Conservation (phyloP, 2,797 vertebrate genomes). For the Mycteria americana region DNA sequence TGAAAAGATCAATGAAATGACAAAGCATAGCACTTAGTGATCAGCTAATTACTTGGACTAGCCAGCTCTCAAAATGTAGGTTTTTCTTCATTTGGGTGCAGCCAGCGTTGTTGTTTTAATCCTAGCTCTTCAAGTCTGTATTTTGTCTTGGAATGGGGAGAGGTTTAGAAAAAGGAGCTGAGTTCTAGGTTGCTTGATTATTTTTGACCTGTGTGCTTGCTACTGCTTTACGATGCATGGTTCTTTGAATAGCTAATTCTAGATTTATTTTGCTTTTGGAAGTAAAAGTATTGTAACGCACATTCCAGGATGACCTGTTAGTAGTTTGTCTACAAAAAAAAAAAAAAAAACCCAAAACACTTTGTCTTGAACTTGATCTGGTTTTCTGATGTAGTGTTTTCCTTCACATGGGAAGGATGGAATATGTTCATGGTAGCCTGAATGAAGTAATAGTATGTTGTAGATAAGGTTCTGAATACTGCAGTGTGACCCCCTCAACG, state of each 20-base stretch:
- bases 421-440: background rate
- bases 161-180: background rate
- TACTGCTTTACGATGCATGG: background rate
- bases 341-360: no score
- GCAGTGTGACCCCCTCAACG: background rate
- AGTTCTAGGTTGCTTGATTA: background rate
- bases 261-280: background rate
- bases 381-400: background rate
- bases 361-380: background rate
- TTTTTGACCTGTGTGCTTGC: background rate
- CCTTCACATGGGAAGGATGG: accelerated
- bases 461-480: accelerated
- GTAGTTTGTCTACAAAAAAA: background rate
- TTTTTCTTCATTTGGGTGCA: background rate
- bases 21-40: background rate
- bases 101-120: background rate
- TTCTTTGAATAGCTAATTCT: background rate
- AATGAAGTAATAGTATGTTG: background rate
- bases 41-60: background rate
- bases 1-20: constrained; percentile 4
- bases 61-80: background rate
- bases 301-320: background rate
- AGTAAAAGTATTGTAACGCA: background rate
- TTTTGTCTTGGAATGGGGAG: background rate
- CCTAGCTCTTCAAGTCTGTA: background rate